phyloP scores from a whole-genome alignment of 2,113 vertebrate species.

The Barbus barbus region DNA sequence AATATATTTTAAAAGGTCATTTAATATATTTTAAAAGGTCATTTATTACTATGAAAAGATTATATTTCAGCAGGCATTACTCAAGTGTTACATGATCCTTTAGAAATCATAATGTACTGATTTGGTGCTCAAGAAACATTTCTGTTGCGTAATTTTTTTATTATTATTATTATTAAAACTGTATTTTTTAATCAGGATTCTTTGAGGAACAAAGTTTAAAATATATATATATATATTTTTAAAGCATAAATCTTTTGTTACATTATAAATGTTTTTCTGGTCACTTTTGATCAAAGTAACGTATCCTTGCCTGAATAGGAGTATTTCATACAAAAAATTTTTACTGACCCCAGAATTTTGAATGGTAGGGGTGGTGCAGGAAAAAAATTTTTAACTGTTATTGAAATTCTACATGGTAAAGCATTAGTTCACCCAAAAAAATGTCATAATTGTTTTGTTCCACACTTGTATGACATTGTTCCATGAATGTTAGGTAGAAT shows the following conservation, averaged over 20 bases:
- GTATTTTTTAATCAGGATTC: too few relatives aligned
- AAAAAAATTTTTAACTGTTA: not conserved
- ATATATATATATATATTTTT: too few relatives aligned
- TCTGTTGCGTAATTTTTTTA: too few relatives aligned
- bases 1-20: not conserved
- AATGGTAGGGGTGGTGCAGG: not conserved
- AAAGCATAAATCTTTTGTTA: not conserved
- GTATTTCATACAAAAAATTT: too few relatives aligned
- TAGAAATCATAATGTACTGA: not conserved
- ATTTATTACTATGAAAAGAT: not conserved
- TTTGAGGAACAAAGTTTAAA: too few relatives aligned
- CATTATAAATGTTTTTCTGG: not conserved
- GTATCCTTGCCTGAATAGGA: too few relatives aligned
- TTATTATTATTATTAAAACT: too few relatives aligned
- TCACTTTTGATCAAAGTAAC: not conserved
- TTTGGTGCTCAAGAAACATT: not conserved
- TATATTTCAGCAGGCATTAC: not conserved
- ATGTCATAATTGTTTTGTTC: not conserved
- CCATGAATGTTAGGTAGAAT: not conserved
- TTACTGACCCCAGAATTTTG: too few relatives aligned
- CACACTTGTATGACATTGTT: not conserved
- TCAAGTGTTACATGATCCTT: not conserved
- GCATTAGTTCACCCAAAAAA: not conserved
- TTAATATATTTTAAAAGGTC: too few relatives aligned
- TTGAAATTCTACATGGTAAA: not conserved